These are phyloP conservation scores for Bungarus multicinctus DNA, from an alignment of 2,113 vertebrate species.

Conservation along the genomic window DNA sequence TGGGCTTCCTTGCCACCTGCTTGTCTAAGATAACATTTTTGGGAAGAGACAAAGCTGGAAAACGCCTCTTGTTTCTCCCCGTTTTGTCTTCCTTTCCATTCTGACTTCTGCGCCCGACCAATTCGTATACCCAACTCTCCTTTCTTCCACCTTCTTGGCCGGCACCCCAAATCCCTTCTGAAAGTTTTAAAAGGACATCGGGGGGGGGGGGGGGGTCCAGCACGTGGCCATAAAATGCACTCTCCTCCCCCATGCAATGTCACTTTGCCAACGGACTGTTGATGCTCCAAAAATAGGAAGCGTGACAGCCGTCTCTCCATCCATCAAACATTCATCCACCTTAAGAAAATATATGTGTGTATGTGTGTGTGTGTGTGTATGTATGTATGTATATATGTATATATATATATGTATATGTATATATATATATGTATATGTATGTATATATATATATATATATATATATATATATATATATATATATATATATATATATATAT, in stretches of 20 bases:
- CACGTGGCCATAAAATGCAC: not conserved
- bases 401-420: too few relatives aligned
- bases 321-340: not conserved
- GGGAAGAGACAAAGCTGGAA: not conserved
- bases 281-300: not conserved
- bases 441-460: too few relatives aligned
- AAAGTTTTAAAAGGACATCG: not conserved
- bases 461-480: too few relatives aligned
- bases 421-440: too few relatives aligned
- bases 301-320: not conserved
- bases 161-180: not conserved
- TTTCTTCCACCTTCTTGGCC: not conserved
- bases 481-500: too few relatives aligned
- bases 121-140: not conserved
- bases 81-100: too few relatives aligned
- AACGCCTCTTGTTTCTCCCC: not conserved
- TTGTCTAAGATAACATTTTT: slow-evolving; percentile 1
- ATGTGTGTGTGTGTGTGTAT: too few relatives aligned
- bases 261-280: not conserved
- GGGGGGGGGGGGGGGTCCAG: not conserved
- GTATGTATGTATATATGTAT: too few relatives aligned
- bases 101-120: not conserved
- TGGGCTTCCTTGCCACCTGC: not conserved
- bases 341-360: too few relatives aligned
- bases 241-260: not conserved